Evolutionary conservation across 2,888 invertebrate genomes (phyloP).

Genomic region (Lobophora halterata): DNA sequence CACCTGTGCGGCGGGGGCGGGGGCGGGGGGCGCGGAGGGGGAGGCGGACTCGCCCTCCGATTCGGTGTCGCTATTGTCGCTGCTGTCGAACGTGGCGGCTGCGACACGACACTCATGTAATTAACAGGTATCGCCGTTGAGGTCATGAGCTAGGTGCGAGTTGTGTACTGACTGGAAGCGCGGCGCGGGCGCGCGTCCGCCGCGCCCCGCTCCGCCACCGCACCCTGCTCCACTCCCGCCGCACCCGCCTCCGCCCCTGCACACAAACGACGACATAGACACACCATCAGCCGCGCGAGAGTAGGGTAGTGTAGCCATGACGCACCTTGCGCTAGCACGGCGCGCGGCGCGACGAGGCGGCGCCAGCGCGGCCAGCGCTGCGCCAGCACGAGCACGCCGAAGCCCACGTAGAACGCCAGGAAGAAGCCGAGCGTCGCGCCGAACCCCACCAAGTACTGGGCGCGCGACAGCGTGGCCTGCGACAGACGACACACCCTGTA

Average conservation of each 20-base stretch:
- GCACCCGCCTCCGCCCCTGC: constrained; percentile 26
- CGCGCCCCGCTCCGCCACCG: constrained; percentile 27
- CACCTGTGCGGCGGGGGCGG: constrained; percentile 6
- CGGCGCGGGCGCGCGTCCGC: constrained; percentile 31
- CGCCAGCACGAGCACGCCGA: constrained; percentile 56
- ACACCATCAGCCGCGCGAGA: no score
- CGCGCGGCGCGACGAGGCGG: constrained; percentile 47
- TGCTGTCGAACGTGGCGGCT: constrained; percentile 70
- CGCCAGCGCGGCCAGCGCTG: constrained; percentile 58
- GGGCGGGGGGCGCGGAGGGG: constrained; percentile 20
- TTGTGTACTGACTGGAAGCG: constrained; percentile 50
- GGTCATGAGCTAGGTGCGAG: no score
- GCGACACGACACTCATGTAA: no score
- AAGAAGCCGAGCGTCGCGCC: constrained; percentile 49
- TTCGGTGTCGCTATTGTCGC: constrained; percentile 65
- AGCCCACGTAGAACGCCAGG: constrained; percentile 55
- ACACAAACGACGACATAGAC: not conserved
- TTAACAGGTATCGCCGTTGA: no score
- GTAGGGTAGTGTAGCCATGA: no score
- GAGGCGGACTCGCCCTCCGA: constrained; percentile 36
- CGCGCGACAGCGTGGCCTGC: constrained; percentile 56
- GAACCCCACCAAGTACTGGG: constrained; percentile 55
- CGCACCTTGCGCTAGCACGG: constrained; percentile 61
- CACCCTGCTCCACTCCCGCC: constrained; percentile 25
- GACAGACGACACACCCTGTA: constrained; percentile 1